Conservation (phyloP, 2,888 invertebrate genomes). For the Sinodicranocentrus sp. region DNA sequence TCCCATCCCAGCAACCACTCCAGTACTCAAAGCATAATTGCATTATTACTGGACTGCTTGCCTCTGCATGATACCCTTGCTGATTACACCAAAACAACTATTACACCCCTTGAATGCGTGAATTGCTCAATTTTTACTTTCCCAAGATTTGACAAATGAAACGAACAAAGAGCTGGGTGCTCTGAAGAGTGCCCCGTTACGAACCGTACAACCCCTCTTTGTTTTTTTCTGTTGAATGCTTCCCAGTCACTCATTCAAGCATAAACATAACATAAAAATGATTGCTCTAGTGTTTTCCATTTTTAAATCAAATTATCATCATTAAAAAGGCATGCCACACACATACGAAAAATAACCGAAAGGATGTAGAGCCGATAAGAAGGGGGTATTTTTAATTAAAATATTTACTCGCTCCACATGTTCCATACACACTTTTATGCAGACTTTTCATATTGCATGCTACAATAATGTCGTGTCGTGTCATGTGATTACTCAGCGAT, state of each 20-base stretch:
- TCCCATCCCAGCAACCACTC: too few relatives aligned
- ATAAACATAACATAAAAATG: neutral
- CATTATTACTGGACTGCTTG: too few relatives aligned
- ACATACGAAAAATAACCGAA: neutral
- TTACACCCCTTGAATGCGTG: neutral
- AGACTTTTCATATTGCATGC: slow-evolving; percentile 2
- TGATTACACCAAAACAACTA: neutral
- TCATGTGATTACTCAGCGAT: slow-evolving; percentile 29
- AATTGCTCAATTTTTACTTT: slow-evolving; percentile 31
- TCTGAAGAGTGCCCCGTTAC: neutral
- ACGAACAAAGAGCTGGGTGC: neutral
- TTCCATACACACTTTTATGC: neutral
- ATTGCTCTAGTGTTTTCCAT: slow-evolving; percentile 19
- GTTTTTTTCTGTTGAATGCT: slow-evolving; percentile 1
- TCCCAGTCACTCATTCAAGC: slow-evolving; percentile 13
- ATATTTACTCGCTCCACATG: slow-evolving; percentile 41
- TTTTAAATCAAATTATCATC: slow-evolving; percentile 35
- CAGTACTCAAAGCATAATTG: neutral
- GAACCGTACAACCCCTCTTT: slow-evolving; percentile 2
- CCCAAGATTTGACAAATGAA: slow-evolving; percentile 17
- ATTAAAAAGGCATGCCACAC: slow-evolving; percentile 9
- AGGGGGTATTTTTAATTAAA: slow-evolving; percentile 53
- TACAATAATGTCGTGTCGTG: slow-evolving; percentile 9
- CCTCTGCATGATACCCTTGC: too few relatives aligned
- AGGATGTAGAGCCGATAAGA: slow-evolving; percentile 2